Evolutionary conservation across 1,140 invertebrate genomes (phyloP).

Genomic region (Euborellia annulipes): DNA sequence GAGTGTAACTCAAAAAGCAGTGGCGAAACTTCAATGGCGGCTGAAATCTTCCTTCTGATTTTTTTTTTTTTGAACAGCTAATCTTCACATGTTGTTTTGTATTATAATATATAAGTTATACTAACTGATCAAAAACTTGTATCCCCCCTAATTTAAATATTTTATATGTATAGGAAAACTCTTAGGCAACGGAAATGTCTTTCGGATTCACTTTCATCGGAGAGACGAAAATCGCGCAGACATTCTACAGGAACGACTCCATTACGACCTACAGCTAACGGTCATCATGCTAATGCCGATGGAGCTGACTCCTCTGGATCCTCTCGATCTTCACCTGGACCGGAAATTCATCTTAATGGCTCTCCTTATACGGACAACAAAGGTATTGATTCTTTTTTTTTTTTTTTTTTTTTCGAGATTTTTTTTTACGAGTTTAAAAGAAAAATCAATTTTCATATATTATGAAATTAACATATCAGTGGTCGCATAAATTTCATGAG

Average conservation of each 20-base stretch:
- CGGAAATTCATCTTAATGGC: conserved; percentile 34
- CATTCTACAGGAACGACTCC: conserved; percentile 52
- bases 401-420: too few relatives aligned
- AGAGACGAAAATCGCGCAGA: conserved; percentile 56
- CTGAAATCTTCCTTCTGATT: conserved; percentile 1
- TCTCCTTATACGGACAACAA: conserved; percentile 36
- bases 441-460: conserved; percentile 1
- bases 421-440: conserved; percentile 5
- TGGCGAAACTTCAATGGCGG: too few relatives aligned
- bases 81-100: too few relatives aligned
- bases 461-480: conserved; percentile 5
- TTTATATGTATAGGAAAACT: conserved; percentile 39
- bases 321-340: conserved; percentile 33
- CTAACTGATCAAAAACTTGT: neutral
- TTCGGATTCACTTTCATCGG: conserved; percentile 23
- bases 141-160: neutral
- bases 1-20: too few relatives aligned
- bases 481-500: neutral
- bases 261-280: conserved; percentile 27
- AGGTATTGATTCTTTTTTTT: conserved; percentile 24
- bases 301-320: conserved; percentile 35
- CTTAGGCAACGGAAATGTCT: conserved; percentile 50
- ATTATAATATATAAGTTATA: too few relatives aligned
- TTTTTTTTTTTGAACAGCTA: conserved; percentile 4
- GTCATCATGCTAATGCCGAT: conserved; percentile 29